phyloP scores from a whole-genome alignment of 1,140 invertebrate species.

The Latrodectus geometricus region DNA sequence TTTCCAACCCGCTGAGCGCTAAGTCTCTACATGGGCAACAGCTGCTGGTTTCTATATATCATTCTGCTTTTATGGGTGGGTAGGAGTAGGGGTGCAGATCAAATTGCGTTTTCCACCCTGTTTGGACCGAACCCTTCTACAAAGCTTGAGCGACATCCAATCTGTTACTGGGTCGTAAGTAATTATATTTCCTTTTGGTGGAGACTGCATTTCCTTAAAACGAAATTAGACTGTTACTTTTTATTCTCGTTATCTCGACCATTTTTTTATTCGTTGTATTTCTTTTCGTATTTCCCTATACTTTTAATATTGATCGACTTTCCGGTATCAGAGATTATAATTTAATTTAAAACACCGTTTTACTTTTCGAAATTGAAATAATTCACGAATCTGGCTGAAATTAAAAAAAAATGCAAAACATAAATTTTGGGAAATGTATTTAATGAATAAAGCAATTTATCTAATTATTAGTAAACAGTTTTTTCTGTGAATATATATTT shows the following conservation, averaged over 20 bases:
- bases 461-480: too few relatives aligned
- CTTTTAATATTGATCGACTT: conserved; percentile 8
- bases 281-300: background rate
- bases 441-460: too few relatives aligned
- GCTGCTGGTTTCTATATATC: conserved; percentile 40
- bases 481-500: too few relatives aligned
- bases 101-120: conserved; percentile 41
- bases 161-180: conserved; percentile 53
- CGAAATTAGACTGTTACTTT: conserved; percentile 46
- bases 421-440: too few relatives aligned
- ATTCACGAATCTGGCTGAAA: too few relatives aligned
- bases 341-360: too few relatives aligned
- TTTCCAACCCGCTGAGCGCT: conserved; percentile 49
- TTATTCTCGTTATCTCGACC: background rate
- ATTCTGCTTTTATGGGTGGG: background rate
- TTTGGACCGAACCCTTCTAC: background rate
- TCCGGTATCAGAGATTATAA: too few relatives aligned
- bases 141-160: conserved; percentile 28
- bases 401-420: too few relatives aligned
- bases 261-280: conserved; percentile 6
- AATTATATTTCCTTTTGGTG: conserved; percentile 59
- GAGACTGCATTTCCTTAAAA: conserved; percentile 54
- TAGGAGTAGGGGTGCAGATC: conserved; percentile 1
- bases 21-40: conserved; percentile 43
- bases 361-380: too few relatives aligned